Conservation (phyloP, 2,113 vertebrate genomes). For the Oryzias melastigma region DNA sequence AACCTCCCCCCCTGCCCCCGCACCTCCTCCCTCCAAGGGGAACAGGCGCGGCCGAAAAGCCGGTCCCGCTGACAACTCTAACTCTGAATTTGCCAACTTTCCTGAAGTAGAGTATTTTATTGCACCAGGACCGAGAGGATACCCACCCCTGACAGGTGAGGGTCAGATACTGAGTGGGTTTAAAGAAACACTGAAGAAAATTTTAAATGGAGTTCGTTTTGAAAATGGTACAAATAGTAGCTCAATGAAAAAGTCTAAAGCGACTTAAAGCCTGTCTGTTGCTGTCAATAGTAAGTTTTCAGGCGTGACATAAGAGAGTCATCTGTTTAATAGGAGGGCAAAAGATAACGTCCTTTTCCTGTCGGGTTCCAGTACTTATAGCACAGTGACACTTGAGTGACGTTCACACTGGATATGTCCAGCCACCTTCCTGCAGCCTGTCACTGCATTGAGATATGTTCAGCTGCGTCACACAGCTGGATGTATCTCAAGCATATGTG, state of each 20-base stretch:
- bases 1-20: constrained; percentile 24
- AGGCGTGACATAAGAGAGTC: not conserved
- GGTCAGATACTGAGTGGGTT: not conserved
- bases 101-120: constrained; percentile 83
- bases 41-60: constrained; percentile 79
- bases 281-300: not conserved
- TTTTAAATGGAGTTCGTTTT: not conserved
- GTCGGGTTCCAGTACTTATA: constrained; percentile 8
- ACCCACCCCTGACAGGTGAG: constrained; percentile 80
- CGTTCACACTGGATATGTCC: constrained; percentile 4
- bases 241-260: not conserved
- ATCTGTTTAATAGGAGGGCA: not conserved
- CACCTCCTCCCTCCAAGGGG: constrained; percentile 51
- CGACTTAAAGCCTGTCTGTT: not conserved
- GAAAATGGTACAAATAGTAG: not conserved
- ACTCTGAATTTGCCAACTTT: constrained; percentile 77
- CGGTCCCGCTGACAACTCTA: constrained; percentile 77
- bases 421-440: constrained; percentile 28
- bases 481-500: constrained; percentile 2
- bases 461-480: not conserved
- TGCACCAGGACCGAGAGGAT: constrained; percentile 72
- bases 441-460: constrained; percentile 7
- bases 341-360: constrained; percentile 23
- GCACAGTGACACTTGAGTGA: constrained; percentile 33
- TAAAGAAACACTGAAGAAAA: not conserved